These are phyloP conservation scores for Carettochelys insculpta DNA, from an alignment of 2,113 vertebrate genomes.

Conservation along the genomic window DNA sequence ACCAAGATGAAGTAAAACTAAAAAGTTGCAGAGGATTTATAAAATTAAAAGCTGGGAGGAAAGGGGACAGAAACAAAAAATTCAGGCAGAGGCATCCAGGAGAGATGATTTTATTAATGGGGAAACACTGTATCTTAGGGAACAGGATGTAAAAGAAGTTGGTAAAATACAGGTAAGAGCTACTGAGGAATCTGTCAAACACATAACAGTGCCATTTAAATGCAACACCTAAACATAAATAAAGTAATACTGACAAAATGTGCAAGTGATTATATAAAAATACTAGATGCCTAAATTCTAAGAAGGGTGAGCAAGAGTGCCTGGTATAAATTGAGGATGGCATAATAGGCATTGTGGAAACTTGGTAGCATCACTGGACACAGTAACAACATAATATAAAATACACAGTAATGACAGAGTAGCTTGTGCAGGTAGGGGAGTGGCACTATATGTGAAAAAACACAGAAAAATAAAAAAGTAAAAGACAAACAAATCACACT, in stretches of 20 bases:
- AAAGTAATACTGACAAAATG: background rate
- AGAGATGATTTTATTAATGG: too few species aligned
- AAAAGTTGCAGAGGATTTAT: too few species aligned
- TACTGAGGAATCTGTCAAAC: background rate
- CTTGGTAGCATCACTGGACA: background rate
- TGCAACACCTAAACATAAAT: background rate
- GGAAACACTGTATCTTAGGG: too few species aligned
- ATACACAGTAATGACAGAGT: background rate
- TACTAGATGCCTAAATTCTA: background rate
- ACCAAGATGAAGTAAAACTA: too few species aligned
- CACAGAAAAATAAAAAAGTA: too few species aligned
- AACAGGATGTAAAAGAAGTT: too few species aligned
- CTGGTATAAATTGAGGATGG: background rate
- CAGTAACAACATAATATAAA: background rate
- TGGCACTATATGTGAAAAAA: too few species aligned
- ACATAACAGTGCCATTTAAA: background rate
- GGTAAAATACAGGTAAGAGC: background rate
- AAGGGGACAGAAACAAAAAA: too few species aligned
- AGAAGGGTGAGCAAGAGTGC: background rate
- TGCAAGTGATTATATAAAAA: background rate
- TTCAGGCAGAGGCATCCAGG: too few species aligned
- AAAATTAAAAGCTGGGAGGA: too few species aligned
- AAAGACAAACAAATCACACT: background rate
- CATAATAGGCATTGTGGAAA: background rate
- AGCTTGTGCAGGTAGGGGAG: background rate